Base-by-base conservation (phyloP, 2,113 vertebrate species). In the Megaptera novaeangliae region DNA sequence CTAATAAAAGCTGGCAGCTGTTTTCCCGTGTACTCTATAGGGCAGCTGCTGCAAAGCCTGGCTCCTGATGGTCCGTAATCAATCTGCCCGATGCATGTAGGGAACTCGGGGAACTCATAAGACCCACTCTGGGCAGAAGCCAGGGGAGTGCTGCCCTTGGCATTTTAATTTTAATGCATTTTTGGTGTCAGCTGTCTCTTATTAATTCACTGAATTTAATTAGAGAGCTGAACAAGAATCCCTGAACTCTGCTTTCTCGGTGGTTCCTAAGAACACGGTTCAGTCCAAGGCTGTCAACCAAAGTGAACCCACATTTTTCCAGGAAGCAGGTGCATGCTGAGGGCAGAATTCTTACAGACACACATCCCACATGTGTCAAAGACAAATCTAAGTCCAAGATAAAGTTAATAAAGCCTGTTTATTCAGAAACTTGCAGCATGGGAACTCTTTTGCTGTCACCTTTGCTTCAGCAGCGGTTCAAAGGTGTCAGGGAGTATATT, bases 141-240 rank as follows among this genome's bases (percentile, higher is more conserved):
- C 69, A 88, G 14, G 34, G 39, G 17, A 82, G 2, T 46, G 66
- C 81, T 78, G 6, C 57, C 93, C 52, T 82, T 88, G 71, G 14
- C 82, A 93, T 86, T 92, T 97, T 94, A 39, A 91, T 52, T 96
- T 95, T 88, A 97, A 87, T 94, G 27, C 88, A 55, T 57, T 74
- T 93, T 87, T 89, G 31, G 66, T 92, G 57, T 94, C 84, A 94
- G 85, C 63, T 92, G 63, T 44, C 69, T 84, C 81, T 89, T n/a
- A 75, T 31, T 84, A 91, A 63, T 80, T 93, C 72, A 77, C 25
- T 61, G 31, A 14, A 72, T 68, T 81, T 68, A 91, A 96, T 87
- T 25, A 86, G 44, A 77, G 68, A 72, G n/a, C 36, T 74, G 75
- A 95, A 87, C 0, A 1, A 72, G 44, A 94, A 69, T 78, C 72